Evolutionary conservation across 2,113 vertebrate species (phyloP), one percentile per base, ranked within the genome.

Genomic region (Serinus canaria): DNA sequence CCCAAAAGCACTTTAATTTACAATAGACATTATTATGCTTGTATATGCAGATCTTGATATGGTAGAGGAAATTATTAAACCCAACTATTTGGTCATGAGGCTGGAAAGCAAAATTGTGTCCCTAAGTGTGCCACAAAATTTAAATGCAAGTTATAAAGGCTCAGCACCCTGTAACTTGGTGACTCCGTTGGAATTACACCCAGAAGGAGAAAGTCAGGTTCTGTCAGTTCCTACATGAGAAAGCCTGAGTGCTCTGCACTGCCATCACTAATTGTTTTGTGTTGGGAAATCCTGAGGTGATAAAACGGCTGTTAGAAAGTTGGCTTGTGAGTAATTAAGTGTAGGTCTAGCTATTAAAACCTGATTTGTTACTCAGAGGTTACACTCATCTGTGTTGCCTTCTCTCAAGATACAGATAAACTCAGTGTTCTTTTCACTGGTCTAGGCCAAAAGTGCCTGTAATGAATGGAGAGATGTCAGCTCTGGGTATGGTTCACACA

Each of bases 201-300:
- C 69, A 75, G 87, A 28, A 95, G 92, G 92, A 89, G 94, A 95
- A 93, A 93, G 90, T 93, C 93, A 84, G 79, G 90, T 96, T 80
- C 73, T 56, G 85, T 81, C 14, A 2, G 90, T 70, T 93, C 7
- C 15, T 68, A 44, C 66, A 20, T 37, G 62, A 68, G 91, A 73
- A 84, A 89, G 67, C 47, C 55, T 3, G 44, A 76, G 75, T 15
- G 21, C 81, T 91, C 55, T 35, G 75, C 44, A 5, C 21, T 84
- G 93, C 85, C 90, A 69, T 75, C 88, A 6, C 90, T 94, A 90
- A 89, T 95, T 93, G 94, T 8, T 83, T 47, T 15, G 64, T 60
- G 82, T 95, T 95, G 94, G 81, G 90, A 93, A 96, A 95, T 94
- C 76, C 83, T 11, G 35, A 81, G 83, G 90, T 92, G 94, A 95